Evolutionary conservation across 2,888 invertebrate genomes (phyloP).

Genomic region (Exocentrus adspersus): DNA sequence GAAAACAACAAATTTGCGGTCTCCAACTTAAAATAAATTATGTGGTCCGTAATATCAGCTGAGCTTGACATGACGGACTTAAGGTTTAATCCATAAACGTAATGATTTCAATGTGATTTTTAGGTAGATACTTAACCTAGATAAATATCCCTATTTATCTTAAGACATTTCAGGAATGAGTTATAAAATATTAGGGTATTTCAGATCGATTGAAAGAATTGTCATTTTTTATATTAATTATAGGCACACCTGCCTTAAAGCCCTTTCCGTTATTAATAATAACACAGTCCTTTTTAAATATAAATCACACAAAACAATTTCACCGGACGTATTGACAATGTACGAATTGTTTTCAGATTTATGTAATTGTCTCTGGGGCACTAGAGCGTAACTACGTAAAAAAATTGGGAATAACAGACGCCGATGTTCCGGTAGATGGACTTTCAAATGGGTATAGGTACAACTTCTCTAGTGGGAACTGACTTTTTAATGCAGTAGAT

Average conservation of each 20-base stretch:
- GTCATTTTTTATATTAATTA: constrained; percentile 41
- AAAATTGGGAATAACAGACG: constrained; percentile 27
- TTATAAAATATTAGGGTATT: constrained; percentile 30
- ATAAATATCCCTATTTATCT: constrained; percentile 13
- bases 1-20: no score
- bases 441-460: constrained; percentile 4
- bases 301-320: constrained; percentile 35
- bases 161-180: constrained; percentile 25
- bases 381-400: constrained; percentile 35
- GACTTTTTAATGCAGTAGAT: background rate
- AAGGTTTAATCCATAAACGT: no score
- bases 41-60: no score
- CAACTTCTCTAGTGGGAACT: constrained; percentile 7
- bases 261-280: constrained; percentile 46
- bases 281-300: constrained; percentile 38
- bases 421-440: constrained; percentile 34
- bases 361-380: constrained; percentile 47
- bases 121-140: no score
- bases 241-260: constrained; percentile 47
- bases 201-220: constrained; percentile 29
- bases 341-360: constrained; percentile 50
- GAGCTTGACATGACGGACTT: no score
- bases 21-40: no score
- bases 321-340: constrained; percentile 50
- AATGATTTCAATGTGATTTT: no score